Conservation (phyloP, 2,113 vertebrate species). For the Microcebus jonahi region DNA sequence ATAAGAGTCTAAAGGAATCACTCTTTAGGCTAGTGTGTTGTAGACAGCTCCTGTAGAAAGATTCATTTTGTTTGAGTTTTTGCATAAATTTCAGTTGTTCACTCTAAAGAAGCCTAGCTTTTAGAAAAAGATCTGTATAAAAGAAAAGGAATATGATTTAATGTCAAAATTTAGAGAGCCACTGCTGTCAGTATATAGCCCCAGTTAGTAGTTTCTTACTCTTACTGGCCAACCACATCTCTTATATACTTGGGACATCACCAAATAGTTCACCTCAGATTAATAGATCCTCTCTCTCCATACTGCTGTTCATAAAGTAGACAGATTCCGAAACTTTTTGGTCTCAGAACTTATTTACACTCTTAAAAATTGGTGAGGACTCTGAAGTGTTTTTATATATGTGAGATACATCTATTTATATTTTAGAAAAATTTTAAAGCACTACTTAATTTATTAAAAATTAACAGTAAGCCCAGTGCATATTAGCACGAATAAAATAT, state of each 20-base stretch:
- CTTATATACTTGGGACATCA: not conserved
- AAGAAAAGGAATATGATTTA: not conserved
- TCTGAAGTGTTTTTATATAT: not conserved
- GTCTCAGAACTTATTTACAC: not conserved
- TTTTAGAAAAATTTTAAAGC: conserved; percentile 43
- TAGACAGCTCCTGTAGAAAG: not conserved
- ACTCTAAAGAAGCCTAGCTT: not conserved
- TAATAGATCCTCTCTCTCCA: not conserved
- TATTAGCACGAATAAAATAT: not conserved
- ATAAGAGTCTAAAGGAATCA: not conserved
- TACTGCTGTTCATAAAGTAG: not conserved
- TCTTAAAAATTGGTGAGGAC: conserved; percentile 3
- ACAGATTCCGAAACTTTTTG: not conserved
- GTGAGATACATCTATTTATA: not conserved
- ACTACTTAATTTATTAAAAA: not conserved
- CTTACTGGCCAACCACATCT: not conserved
- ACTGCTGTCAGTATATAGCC: not conserved
- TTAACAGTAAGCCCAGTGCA: not conserved
- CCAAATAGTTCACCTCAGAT: not conserved
- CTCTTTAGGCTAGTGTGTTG: not conserved
- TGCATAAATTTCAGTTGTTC: not conserved
- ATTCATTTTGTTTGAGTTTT: conserved; percentile 15
- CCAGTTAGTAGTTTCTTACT: not conserved
- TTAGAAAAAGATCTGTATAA: not conserved
- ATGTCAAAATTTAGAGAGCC: not conserved